Percentiles rank a stretch among this genome's conserved stretches.
phyloP scores from a whole-genome alignment of 1,140 invertebrate genomes.

The Drosophila lacertosa region DNA sequence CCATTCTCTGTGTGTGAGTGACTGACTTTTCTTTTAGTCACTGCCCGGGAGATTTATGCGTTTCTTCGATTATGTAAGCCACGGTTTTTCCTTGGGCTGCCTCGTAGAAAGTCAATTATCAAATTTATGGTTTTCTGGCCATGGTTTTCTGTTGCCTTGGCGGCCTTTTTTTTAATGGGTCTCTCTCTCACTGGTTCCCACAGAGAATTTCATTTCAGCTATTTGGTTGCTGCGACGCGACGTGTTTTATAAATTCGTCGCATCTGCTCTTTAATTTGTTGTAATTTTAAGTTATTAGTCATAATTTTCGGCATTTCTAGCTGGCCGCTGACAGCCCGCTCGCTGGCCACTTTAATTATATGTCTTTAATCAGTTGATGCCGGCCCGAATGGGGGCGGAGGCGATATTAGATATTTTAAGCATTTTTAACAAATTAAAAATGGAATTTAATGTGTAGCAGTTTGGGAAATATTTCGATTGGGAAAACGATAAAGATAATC shows the following conservation, averaged over 20 bases:
- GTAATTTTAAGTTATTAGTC: constrained; percentile 76
- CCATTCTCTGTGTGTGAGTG: constrained; percentile 49
- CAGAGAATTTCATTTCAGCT: constrained; percentile 36
- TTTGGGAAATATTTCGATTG: not conserved
- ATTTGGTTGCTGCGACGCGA: constrained; percentile 20
- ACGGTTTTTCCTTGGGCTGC: constrained; percentile 51
- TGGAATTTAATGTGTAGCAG: constrained; percentile 9
- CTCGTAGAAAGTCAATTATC: constrained; percentile 72
- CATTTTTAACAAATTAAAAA: constrained; percentile 1
- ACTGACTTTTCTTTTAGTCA: constrained; percentile 50
- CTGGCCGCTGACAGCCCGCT: constrained; percentile 52
- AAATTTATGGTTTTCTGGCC: constrained; percentile 71
- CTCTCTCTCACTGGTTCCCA: constrained; percentile 52
- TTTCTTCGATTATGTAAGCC: constrained; percentile 79
- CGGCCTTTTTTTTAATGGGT: constrained; percentile 58
- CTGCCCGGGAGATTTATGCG: constrained; percentile 65
- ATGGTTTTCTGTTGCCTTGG: constrained; percentile 44
- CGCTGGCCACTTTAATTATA: constrained; percentile 45
- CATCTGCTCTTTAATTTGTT: constrained; percentile 70
- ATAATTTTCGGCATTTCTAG: constrained; percentile 68
- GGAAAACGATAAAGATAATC: constrained; percentile 10
- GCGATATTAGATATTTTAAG: too few species aligned
- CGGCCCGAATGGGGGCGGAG: not conserved
- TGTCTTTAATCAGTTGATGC: constrained; percentile 44
- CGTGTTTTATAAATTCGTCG: constrained; percentile 37